These are phyloP conservation scores for Smittia aterrima DNA, from an alignment of 2,888 invertebrate species.

Conservation along the genomic window DNA sequence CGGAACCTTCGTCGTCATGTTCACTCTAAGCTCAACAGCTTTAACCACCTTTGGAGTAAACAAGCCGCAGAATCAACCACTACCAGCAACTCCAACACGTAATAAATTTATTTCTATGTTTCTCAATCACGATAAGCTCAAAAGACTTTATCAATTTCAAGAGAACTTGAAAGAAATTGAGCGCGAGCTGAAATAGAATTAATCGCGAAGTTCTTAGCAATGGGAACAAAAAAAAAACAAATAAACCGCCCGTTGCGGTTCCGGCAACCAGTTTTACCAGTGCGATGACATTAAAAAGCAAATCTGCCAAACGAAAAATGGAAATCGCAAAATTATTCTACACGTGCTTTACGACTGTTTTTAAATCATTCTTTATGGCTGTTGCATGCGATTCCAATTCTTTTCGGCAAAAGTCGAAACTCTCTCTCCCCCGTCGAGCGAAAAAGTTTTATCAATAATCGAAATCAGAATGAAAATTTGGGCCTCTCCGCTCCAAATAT, in stretches of 20 bases:
- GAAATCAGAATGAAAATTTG: slow-evolving; percentile 27
- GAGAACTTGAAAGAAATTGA: not conserved
- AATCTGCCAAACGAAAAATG: too few relatives aligned
- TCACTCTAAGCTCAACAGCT: slow-evolving; percentile 59
- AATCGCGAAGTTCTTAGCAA: too few relatives aligned
- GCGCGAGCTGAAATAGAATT: not conserved
- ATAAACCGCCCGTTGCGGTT: too few relatives aligned
- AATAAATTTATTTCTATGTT: slow-evolving; percentile 50
- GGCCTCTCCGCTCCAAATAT: not conserved
- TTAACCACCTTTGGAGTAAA: slow-evolving; percentile 66
- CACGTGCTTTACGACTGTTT: not conserved
- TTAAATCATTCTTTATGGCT: not conserved
- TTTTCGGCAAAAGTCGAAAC: too few relatives aligned
- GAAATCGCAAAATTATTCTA: not conserved
- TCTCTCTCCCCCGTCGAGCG: not conserved
- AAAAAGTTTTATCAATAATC: slow-evolving; percentile 41
- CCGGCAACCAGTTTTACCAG: too few relatives aligned
- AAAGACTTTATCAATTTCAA: not conserved
- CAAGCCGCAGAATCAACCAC: slow-evolving; percentile 60
- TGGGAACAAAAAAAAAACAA: too few relatives aligned
- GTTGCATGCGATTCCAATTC: not conserved
- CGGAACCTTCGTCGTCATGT: slow-evolving; percentile 52
- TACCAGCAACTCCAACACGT: slow-evolving; percentile 58
- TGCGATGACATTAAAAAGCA: too few relatives aligned
- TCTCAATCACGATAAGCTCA: not conserved